Evolutionary conservation across 2,888 invertebrate species (phyloP), one percentile per base, ranked within the genome.

Genomic region (Loripinus fragilis): DNA sequence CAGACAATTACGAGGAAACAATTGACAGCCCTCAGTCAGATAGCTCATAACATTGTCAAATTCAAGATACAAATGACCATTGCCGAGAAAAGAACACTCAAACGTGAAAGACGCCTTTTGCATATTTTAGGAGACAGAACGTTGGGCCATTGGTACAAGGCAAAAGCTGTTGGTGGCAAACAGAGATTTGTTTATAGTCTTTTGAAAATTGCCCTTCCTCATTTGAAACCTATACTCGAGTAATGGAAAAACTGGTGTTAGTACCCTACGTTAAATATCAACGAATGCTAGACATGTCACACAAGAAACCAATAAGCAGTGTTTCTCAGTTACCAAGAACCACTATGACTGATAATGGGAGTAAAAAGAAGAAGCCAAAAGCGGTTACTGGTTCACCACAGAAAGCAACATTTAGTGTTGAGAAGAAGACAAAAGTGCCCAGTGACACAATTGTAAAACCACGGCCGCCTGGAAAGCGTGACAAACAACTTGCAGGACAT

Each of bases 201-300:
- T 15, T 17, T 67, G 8, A 41, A 45, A 41, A 45, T 67, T 8
- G 67, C 45, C 25, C 1, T 45, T 3, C 45, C 41, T 23, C 50
- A 70, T 33, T 42, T 71, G 17, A 41, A 52, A 28, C 1, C 50
- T 20, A 23, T 67, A 33, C 38, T 76, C 35, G 10, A 71, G 23
- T 71, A 35, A 76, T 76, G 76, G 76, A 76, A 41, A 76, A 76
- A 23, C n/a, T 41, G n/a, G 64, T 76, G 15, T 50, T 76, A 8
- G 66, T 76, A 20, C 55, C 76, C 7, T 66, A 76, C 45, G 76
- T 65, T 12, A 76, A 76, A 28, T 76, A 76, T 28, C 67, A 72
- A 28, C 41, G 76, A 2, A 50, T 77, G 28, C 48, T 38, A 15
- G 41, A 65, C 7, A 45, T 20, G 3, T 3, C 15, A 45, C 15